Percentiles rank a stretch among this genome's conserved stretches.
phyloP scores from a whole-genome alignment of 2,113 vertebrate species.

The Salminus brasiliensis region DNA sequence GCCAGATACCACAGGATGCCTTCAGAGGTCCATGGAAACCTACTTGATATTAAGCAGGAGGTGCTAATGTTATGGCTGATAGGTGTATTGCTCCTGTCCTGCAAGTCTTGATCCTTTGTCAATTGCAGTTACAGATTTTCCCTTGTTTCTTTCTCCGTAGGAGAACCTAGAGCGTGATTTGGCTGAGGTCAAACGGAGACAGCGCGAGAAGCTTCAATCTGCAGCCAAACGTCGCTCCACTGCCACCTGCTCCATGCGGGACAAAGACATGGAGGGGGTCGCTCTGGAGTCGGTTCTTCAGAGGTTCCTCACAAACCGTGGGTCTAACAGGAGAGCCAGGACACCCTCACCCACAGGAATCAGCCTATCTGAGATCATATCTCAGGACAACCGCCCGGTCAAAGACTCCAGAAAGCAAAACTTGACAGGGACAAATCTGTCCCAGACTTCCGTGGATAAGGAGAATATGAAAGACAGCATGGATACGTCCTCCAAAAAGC shows the following conservation, averaged over 20 bases:
- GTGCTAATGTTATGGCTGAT: too few species aligned
- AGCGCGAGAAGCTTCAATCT: conserved; percentile 63
- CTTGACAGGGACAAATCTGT: neutral
- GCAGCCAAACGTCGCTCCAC: conserved; percentile 74
- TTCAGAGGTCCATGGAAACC: too few species aligned
- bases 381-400: conserved; percentile 36
- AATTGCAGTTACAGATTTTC: neutral
- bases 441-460: neutral
- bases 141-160: conserved; percentile 49
- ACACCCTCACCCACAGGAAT: conserved; percentile 47
- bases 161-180: conserved; percentile 73
- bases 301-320: conserved; percentile 55
- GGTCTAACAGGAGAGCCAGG: conserved; percentile 52
- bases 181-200: conserved; percentile 70
- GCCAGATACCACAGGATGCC: too few species aligned
- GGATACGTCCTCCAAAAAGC: neutral
- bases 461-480: conserved; percentile 9
- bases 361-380: conserved; percentile 60
- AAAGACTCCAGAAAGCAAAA: conserved; percentile 10
- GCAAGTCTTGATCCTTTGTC: neutral
- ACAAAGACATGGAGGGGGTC: conserved; percentile 72
- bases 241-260: conserved; percentile 75
- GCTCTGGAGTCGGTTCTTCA: conserved; percentile 73
- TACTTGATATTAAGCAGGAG: too few species aligned
- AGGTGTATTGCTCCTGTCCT: too few species aligned